Base-by-base conservation (phyloP, 2,888 invertebrate species). In the Dicranocentrus wangi region DNA sequence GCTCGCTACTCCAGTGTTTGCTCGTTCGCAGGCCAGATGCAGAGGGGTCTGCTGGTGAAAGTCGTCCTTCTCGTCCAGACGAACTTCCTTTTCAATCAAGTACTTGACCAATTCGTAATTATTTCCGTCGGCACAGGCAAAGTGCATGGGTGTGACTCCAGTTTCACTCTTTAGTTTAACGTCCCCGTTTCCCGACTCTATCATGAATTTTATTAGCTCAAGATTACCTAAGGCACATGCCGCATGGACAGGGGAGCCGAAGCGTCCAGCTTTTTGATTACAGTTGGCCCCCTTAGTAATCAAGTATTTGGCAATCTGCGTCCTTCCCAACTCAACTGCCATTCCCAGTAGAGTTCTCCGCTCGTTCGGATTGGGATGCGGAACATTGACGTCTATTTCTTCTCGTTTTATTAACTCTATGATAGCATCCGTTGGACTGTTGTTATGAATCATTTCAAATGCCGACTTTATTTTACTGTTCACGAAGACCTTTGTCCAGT, bases 291-390 rank as follows among this genome's bases (percentile, higher is more conserved):
- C 51, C 17, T n/a, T n/a, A n/a, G 7, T n/a, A n/a, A 51, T 8
- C 3, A 51, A 51, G 51, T 51, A 51, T 8, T 3, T 8, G 3
- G 51, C 51, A 51, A 7, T 10, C 3, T 3, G 15, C 5, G 8
- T 3, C 3, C 51, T 8, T n/a, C n/a, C 3, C 3, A 10, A 8
- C 3, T 51, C 51, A 51, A 51, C 51, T 51, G 51, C 51, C 15
- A 51, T n/a, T 3, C 51, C 51, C 3, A 51, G 51, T 10, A 51
- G 51, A 10, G 51, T 51, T 10, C 51, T 8, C 10, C 3, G 3
- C 17, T 51, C 51, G n/a, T 51, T 51, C n/a, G 51, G 51, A 17
- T 51, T 51, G 3, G 51, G 51, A n/a, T 51, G 51, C n/a, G 7
- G 7, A n/a, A 3, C 3, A n/a, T 8, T 51, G 3, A 51, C 51